Evolutionary conservation across 2,888 invertebrate genomes (phyloP), one percentile per base, ranked within the genome.

Genomic region (Athalia rosae): DNA sequence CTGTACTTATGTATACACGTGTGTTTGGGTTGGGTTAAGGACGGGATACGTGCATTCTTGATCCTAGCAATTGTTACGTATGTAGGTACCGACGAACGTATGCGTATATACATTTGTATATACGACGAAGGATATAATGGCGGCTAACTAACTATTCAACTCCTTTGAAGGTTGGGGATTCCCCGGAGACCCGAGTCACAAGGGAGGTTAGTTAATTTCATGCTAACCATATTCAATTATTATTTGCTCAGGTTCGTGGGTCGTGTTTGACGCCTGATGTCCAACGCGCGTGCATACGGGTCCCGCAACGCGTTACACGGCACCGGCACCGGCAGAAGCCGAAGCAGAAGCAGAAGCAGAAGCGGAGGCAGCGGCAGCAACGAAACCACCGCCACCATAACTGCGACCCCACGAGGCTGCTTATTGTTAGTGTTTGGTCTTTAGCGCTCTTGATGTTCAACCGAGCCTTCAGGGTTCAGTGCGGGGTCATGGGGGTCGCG

Each of bases 141-240:
- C 58, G 71, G 71, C 71, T 71, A 71, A 71, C 71, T 71, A 71
- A 71, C 71, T 71, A 71, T 71, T 71, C 71, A 71, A 58, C 71
- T 71, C 71, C 71, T 71, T 71, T 71, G 71, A 71, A 71, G 58
- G 71, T n/a, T 58, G 11, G 56, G 71, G 71, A 71, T 71, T 71
- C 71, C 71, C 56, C 71, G 13, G 71, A 56, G 71, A 53, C 69
- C 69, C 11, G 3, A 6, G n/a, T 45, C 66, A 58, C 28, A 71
- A 58, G 71, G 71, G 58, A 71, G 71, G 71, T 71, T 71, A 58
- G 71, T 71, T 71, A 71, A 71, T 71, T 71, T 71, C 71, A 71
- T 71, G 71, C 71, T 71, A 71, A 71, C 71, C 71, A 71, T 71
- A 71, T 71, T 71, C 71, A 71, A 71, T 71, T 71, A 71, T 71